These are phyloP conservation scores for Lasaia peninsularis DNA, from an alignment of 1,140 invertebrate species.

Conservation along the genomic window DNA sequence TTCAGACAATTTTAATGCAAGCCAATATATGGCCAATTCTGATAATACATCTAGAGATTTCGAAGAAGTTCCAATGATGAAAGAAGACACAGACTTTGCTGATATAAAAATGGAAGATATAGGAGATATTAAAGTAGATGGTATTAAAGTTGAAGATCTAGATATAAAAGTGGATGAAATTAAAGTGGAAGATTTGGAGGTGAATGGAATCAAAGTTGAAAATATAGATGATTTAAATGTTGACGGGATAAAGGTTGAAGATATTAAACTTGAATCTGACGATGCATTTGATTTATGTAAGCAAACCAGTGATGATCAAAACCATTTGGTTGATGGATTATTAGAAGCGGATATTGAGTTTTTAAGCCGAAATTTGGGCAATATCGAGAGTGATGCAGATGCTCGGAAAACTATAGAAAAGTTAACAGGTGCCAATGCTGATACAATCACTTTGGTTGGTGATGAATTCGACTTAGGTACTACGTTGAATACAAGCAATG, in stretches of 20 bases:
- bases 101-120: conserved; percentile 71
- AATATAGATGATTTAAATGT: conserved; percentile 61
- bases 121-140: conserved; percentile 64
- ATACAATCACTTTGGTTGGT: conserved; percentile 63
- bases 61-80: conserved; percentile 49
- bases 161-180: conserved; percentile 61
- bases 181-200: conserved; percentile 57
- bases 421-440: conserved; percentile 64
- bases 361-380: conserved; percentile 69
- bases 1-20: conserved; percentile 55
- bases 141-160: conserved; percentile 62
- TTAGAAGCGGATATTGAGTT: conserved; percentile 75
- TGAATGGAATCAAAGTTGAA: conserved; percentile 55
- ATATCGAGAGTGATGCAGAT: conserved; percentile 74
- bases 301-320: conserved; percentile 55
- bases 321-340: conserved; percentile 64
- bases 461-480: conserved; percentile 69
- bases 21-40: conserved; percentile 52
- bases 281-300: conserved; percentile 62
- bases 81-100: conserved; percentile 61
- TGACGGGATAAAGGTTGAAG: conserved; percentile 61
- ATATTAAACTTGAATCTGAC: conserved; percentile 64
- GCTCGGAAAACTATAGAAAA: conserved; percentile 75
- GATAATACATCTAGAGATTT: conserved; percentile 52
- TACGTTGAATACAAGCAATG: conserved; percentile 63